phyloP scores from a whole-genome alignment of 2,888 invertebrate genomes.

The Thecophora atra region DNA sequence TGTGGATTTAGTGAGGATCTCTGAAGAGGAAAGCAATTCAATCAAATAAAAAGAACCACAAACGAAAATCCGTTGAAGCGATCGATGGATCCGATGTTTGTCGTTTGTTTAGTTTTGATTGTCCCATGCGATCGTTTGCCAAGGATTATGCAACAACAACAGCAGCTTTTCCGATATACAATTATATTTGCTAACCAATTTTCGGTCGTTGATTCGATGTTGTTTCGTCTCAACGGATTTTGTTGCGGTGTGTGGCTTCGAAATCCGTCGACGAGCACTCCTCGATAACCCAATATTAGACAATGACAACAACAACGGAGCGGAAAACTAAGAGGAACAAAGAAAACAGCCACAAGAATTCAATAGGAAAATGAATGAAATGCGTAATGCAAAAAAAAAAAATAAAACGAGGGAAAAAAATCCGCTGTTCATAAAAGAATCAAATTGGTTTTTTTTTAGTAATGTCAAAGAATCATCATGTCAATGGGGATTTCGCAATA shows the following conservation, averaged over 20 bases:
- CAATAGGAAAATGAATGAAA: background rate
- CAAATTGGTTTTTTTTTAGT: conserved; percentile 5
- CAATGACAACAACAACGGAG: conserved; percentile 14
- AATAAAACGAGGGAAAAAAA: background rate
- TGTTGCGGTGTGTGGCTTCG: conserved; percentile 9
- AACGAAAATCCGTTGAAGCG: conserved; percentile 1
- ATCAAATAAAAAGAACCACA: background rate
- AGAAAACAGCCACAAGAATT: conserved; percentile 8
- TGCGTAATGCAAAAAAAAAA: background rate
- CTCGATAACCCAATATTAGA: conserved; percentile 4
- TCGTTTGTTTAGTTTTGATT: background rate
- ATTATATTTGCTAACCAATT: background rate
- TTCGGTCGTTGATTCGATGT: background rate
- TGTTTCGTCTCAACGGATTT: background rate
- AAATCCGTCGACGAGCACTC: conserved; percentile 32
- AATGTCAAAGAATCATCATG: conserved; percentile 7
- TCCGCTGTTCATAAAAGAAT: conserved; percentile 5
- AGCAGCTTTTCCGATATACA: background rate
- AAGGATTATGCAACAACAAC: conserved; percentile 3
- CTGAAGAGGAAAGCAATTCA: background rate
- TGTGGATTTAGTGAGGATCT: background rate
- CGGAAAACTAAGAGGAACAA: background rate
- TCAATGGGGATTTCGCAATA: conserved; percentile 34
- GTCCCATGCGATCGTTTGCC: background rate
- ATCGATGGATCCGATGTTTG: background rate